Percentiles rank a stretch among this genome's conserved stretches.
Conservation (phyloP, 2,797 vertebrate genomes). For the Eulemur rubriventer region DNA sequence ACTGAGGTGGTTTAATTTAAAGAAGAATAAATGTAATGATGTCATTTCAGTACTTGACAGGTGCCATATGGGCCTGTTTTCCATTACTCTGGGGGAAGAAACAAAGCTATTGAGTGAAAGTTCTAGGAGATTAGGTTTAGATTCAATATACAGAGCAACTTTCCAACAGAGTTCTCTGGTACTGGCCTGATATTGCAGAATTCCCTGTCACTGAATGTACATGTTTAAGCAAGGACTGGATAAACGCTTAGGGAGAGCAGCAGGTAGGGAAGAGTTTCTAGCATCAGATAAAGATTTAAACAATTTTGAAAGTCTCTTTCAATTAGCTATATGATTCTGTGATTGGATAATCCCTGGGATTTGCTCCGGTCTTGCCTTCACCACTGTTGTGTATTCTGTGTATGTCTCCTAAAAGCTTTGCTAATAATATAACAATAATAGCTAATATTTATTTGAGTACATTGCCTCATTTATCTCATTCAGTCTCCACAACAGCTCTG, state of each 20-base stretch:
- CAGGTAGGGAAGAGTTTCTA: background rate
- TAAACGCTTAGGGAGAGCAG: background rate
- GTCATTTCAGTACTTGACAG: background rate
- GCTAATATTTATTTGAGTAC: background rate
- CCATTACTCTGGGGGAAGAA: background rate
- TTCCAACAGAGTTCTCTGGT: background rate
- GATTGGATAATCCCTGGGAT: background rate
- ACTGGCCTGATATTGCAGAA: background rate
- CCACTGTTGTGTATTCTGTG: background rate
- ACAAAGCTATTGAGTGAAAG: background rate
- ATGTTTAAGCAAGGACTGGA: background rate
- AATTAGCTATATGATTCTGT: background rate
- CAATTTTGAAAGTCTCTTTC: background rate
- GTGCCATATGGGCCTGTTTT: background rate
- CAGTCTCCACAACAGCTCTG: background rate
- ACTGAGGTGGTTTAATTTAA: background rate
- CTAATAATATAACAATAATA: background rate
- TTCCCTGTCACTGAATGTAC: accelerated
- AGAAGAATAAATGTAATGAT: background rate
- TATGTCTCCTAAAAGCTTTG: background rate
- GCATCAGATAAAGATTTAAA: background rate
- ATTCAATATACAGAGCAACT: background rate
- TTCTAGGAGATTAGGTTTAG: background rate
- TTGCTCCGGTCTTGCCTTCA: background rate
- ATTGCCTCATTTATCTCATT: background rate